Evolutionary conservation across 1,140 invertebrate genomes (phyloP).

Genomic region (Tetraneura akinire): DNA sequence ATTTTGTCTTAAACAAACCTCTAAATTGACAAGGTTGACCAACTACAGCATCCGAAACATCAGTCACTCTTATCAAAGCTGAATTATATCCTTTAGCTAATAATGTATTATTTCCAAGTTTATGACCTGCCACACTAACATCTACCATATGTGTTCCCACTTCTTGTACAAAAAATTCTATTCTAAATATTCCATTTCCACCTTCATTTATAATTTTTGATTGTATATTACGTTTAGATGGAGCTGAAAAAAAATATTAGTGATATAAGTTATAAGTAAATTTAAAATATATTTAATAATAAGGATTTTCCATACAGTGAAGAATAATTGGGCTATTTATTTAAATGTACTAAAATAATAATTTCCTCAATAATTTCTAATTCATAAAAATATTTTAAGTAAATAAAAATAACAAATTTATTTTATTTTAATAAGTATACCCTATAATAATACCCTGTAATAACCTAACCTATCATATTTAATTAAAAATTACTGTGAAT

Average conservation of each 20-base stretch:
- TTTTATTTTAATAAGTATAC: too few species aligned
- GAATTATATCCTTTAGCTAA: conserved; percentile 92
- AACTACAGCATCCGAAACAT: conserved; percentile 81
- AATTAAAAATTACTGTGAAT: too few species aligned
- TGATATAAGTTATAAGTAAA: background rate
- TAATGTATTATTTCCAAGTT: conserved; percentile 80
- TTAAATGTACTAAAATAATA: too few species aligned
- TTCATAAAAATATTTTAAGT: too few species aligned
- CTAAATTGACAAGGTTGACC: conserved; percentile 91
- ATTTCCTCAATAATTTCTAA: too few species aligned
- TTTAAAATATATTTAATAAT: background rate
- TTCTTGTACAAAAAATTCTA: conserved; percentile 88
- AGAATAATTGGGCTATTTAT: too few species aligned
- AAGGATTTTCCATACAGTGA: background rate
- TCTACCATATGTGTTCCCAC: conserved; percentile 90
- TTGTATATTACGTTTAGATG: conserved; percentile 70
- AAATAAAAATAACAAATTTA: too few species aligned
- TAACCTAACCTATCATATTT: too few species aligned
- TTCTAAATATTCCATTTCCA: conserved; percentile 76
- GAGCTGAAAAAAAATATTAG: conserved; percentile 60
- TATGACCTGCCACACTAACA: conserved; percentile 81
- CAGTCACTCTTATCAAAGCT: conserved; percentile 85
- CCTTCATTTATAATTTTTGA: conserved; percentile 72
- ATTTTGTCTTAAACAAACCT: conserved; percentile 62
- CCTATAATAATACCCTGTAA: too few species aligned